Conservation (phyloP, 2,797 vertebrate genomes). For the Gymnothorax reevesii region DNA sequence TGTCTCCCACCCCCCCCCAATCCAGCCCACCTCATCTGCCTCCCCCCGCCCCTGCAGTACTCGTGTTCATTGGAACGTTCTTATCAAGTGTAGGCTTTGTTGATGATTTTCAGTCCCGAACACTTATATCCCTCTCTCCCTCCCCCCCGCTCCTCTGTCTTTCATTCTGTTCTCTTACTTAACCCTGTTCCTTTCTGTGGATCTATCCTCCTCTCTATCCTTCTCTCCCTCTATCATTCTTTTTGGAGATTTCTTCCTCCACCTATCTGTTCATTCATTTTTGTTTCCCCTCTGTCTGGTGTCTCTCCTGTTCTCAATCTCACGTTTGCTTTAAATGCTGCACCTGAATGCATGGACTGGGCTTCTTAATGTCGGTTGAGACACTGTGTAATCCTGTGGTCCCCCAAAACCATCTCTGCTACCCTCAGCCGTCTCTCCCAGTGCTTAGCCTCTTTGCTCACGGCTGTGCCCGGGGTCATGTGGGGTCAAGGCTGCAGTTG, state of each 20-base stretch:
- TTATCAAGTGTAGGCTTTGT: slow-evolving; percentile 75
- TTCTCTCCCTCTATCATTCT: slow-evolving; percentile 31
- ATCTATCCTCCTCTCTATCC: slow-evolving; percentile 36
- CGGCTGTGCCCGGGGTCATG: slow-evolving; percentile 58
- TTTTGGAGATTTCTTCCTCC: slow-evolving; percentile 30
- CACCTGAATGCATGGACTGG: slow-evolving; percentile 67
- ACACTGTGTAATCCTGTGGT: slow-evolving; percentile 69
- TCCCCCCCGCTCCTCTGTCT: neutral
- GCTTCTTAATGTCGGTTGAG: slow-evolving; percentile 69
- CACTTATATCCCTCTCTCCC: slow-evolving; percentile 54
- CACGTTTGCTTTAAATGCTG: slow-evolving; percentile 49
- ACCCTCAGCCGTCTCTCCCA: neutral
- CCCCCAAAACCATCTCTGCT: slow-evolving; percentile 47
- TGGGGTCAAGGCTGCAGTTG: slow-evolving; percentile 57
- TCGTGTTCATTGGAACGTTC: slow-evolving; percentile 56
- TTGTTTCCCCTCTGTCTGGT: slow-evolving; percentile 20
- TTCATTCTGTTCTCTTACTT: slow-evolving; percentile 33
- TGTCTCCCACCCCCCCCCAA: neutral
- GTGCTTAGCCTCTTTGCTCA: slow-evolving; percentile 44
- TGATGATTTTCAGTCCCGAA: slow-evolving; percentile 75
- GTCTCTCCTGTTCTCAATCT: slow-evolving; percentile 42
- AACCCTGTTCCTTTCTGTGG: slow-evolving; percentile 22
- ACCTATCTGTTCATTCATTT: slow-evolving; percentile 19
- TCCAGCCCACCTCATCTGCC: too few species aligned
- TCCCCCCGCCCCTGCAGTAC: slow-evolving; percentile 32